phyloP scores from a whole-genome alignment of 2,797 vertebrate species.

The Parauchenoglanis punctatus region DNA sequence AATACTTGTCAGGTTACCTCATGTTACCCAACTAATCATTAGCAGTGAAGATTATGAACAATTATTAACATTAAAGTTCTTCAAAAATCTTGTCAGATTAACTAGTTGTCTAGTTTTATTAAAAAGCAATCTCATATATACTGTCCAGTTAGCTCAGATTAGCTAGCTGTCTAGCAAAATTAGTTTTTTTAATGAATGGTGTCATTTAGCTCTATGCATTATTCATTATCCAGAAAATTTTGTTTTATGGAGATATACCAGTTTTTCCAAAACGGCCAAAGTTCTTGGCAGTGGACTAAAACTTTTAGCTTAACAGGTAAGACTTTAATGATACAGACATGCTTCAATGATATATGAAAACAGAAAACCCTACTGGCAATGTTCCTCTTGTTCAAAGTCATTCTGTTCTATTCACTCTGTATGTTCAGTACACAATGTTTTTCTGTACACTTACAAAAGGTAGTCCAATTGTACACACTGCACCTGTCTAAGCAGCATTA shows the following conservation, averaged over 20 bases:
- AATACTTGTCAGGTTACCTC: neutral
- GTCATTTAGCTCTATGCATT: neutral
- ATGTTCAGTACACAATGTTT: constrained; percentile 4
- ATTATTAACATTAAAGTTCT: neutral
- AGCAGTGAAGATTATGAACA: neutral
- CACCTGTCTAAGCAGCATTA: constrained; percentile 42
- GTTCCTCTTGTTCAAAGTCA: neutral
- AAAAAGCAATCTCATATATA: neutral
- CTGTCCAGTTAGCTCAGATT: neutral
- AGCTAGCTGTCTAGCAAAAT: neutral
- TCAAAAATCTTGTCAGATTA: neutral
- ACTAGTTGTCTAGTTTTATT: neutral
- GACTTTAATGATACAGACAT: neutral
- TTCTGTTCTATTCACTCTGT: constrained; percentile 18
- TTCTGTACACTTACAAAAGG: constrained; percentile 36
- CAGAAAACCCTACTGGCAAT: neutral
- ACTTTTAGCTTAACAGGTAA: neutral
- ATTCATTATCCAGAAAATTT: neutral
- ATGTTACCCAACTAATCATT: neutral
- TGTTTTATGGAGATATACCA: neutral
- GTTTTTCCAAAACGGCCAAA: neutral
- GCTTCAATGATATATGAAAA: neutral
- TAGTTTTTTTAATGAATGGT: neutral
- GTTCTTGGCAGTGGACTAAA: neutral
- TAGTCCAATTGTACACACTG: constrained; percentile 21